Evolutionary conservation across 2,888 invertebrate genomes (phyloP).

Genomic region (Tenthredo distinguenda): DNA sequence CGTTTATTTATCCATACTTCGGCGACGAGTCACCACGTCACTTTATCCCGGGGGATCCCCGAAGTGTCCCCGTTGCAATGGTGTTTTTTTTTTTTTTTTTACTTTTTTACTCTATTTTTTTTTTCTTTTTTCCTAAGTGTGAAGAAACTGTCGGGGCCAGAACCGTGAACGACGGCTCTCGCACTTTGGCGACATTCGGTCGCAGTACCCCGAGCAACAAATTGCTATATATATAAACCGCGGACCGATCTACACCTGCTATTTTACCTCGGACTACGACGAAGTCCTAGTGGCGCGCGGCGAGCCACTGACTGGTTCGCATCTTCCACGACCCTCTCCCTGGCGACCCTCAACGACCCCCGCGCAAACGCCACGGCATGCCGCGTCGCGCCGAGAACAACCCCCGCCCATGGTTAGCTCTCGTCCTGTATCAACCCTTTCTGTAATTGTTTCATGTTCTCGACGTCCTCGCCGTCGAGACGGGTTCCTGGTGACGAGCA

Average conservation of each 20-base stretch:
- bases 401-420: conserved; percentile 16
- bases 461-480: not conserved
- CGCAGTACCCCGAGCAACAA: not conserved
- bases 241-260: not conserved
- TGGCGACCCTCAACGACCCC: conserved; percentile 66
- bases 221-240: not conserved
- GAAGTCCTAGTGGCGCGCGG: conserved; percentile 74
- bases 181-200: not conserved
- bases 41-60: not conserved
- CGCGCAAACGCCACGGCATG: conserved; percentile 73
- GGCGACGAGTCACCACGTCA: not conserved
- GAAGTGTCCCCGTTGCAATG: not conserved
- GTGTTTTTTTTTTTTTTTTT: not conserved
- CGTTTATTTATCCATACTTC: conserved; percentile 24
- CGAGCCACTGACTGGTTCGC: conserved; percentile 75
- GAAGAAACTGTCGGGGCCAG: not conserved
- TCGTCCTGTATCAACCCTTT: conserved; percentile 31
- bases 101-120: not conserved
- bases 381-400: conserved; percentile 53
- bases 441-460: conserved; percentile 39
- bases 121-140: not conserved
- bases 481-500: not conserved
- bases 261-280: not conserved
- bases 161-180: not conserved
- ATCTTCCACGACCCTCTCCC: conserved; percentile 57